Evolutionary conservation across 2,888 invertebrate species (phyloP), one percentile per base, ranked within the genome.

Genomic region (Theretra japonica): DNA sequence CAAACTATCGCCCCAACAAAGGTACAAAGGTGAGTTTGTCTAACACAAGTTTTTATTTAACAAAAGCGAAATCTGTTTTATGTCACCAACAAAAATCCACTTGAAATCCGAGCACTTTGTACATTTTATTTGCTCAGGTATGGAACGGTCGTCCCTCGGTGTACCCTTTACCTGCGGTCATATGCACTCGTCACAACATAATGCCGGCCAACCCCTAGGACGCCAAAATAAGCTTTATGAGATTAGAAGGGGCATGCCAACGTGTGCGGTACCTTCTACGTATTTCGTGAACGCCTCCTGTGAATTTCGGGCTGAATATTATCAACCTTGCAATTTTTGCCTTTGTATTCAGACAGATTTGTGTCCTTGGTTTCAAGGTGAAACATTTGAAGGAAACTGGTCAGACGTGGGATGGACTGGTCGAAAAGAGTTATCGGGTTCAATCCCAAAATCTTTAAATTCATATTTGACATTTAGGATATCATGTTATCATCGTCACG

Each of bases 151-250:
- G 71, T 28, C 70, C 70, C 28, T 50, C 28, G 25, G 30, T 33
- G 70, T 71, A 76, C 68, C 72, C 71, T 72, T 70, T 79, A 78
- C 81, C 80, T 81, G 77, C 71, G 80, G 78, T 75, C 71, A 71
- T 77, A 78, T 83, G 82, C 83, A 81, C 78, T 78, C 79, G 73
- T 80, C 80, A 82, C 80, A 82, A 82, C 77, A 78, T 79, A 79
- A 81, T 79, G 78, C 77, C 75, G 73, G 73, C 77, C 77, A 77
- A 81, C 83, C 80, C 41, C 72, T 28, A 81, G 80, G 82, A 80
- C 77, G 81, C 76, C 79, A 78, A 83, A 85, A 84, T 87, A 87
- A 86, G 88, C 87, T 86, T 87, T 83, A 86, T 82, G 80, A 86
- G 89, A 86, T 90, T 89, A 89, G 75, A 80, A 72, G 83, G 82